These are phyloP conservation scores for Halichoeres trimaculatus DNA, from an alignment of 2,113 vertebrate species.

Conservation along the genomic window DNA sequence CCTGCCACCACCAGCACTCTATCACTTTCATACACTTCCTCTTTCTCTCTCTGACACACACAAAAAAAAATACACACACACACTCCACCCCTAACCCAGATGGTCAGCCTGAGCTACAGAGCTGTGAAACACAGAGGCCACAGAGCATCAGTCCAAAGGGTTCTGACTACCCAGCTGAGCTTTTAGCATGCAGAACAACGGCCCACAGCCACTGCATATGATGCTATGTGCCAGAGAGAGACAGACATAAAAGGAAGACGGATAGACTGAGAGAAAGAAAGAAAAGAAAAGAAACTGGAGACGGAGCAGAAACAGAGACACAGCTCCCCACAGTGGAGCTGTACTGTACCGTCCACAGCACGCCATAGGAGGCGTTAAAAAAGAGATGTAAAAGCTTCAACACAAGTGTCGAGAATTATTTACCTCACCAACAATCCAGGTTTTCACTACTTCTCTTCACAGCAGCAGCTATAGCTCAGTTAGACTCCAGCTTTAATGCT, in stretches of 20 bases:
- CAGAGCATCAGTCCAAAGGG: slow-evolving; percentile 68
- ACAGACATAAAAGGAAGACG: slow-evolving; percentile 39
- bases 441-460: slow-evolving; percentile 8
- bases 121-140: slow-evolving; percentile 69
- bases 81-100: slow-evolving; percentile 44
- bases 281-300: slow-evolving; percentile 18
- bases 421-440: not conserved
- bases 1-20: slow-evolving; percentile 23
- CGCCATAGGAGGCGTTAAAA: not conserved
- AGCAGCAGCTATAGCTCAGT: slow-evolving; percentile 24
- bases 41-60: not conserved
- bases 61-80: slow-evolving; percentile 6
- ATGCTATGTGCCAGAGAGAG: slow-evolving; percentile 52
- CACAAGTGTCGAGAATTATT: slow-evolving; percentile 27
- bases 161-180: slow-evolving; percentile 77
- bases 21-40: slow-evolving; percentile 7
- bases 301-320: slow-evolving; percentile 66
- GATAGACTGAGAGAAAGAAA: slow-evolving; percentile 7
- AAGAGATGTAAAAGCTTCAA: slow-evolving; percentile 8
- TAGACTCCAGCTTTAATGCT: slow-evolving; percentile 2
- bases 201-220: slow-evolving; percentile 63
- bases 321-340: slow-evolving; percentile 84
- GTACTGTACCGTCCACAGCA: slow-evolving; percentile 49
- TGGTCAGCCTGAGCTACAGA: slow-evolving; percentile 56
- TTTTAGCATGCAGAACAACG: slow-evolving; percentile 75